A percentile compares a stretch with the other conserved stretches of the same genome.
Conservation (phyloP, 2,888 invertebrate genomes). For the Leptinotarsa juncta region DNA sequence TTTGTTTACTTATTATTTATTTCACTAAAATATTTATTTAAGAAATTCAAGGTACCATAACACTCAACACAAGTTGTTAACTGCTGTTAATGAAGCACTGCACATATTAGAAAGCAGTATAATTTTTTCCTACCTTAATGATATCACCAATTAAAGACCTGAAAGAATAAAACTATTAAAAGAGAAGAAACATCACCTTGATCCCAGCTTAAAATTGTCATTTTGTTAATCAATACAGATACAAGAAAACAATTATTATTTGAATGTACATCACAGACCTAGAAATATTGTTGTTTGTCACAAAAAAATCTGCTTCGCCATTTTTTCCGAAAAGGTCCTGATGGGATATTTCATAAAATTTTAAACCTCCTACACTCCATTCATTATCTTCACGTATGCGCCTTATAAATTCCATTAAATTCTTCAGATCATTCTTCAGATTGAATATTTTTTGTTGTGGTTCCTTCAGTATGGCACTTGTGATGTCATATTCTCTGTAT, state of each 20-base stretch:
- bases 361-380: slow-evolving; percentile 64
- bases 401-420: slow-evolving; percentile 66
- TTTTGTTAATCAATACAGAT: not conserved
- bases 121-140: slow-evolving; percentile 37
- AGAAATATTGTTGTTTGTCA: slow-evolving; percentile 4
- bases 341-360: slow-evolving; percentile 65
- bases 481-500: slow-evolving; percentile 58
- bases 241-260: not conserved
- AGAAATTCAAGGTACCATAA: not conserved
- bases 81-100: slow-evolving; percentile 14
- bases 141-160: slow-evolving; percentile 35
- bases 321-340: slow-evolving; percentile 60
- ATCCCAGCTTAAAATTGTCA: not conserved
- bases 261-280: slow-evolving; percentile 1
- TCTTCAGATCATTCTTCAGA: slow-evolving; percentile 62
- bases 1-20: not conserved
- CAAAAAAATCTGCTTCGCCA: slow-evolving; percentile 18
- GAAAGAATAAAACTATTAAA: slow-evolving; percentile 33
- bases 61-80: slow-evolving; percentile 4
- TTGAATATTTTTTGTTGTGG: slow-evolving; percentile 60
- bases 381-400: slow-evolving; percentile 61
- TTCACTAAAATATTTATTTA: not conserved
- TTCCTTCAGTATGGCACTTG: slow-evolving; percentile 56
- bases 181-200: not conserved
- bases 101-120: not conserved